Percentiles rank a stretch among this genome's conserved stretches.
Conservation (phyloP, 2,888 invertebrate species). For the Amiota mariae region DNA sequence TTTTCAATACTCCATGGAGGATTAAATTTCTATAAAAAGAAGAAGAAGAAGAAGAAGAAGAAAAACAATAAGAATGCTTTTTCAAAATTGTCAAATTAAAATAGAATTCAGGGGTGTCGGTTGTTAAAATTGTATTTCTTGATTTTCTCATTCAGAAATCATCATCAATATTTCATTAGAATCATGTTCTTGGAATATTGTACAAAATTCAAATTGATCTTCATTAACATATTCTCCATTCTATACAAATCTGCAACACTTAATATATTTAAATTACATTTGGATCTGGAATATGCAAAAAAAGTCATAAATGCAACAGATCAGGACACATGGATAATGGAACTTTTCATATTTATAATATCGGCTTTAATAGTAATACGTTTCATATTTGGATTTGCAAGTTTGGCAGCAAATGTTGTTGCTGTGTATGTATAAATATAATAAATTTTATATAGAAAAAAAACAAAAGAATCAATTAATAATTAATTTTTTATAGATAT, state of each 20-base stretch:
- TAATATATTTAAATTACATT: conserved; percentile 58
- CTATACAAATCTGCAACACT: conserved; percentile 61
- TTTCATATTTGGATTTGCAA: conserved; percentile 62
- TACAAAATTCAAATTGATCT: conserved; percentile 56
- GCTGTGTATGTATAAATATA: conserved; percentile 63
- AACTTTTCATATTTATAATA: conserved; percentile 57
- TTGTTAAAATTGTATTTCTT: no score
- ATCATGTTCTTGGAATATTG: conserved; percentile 31
- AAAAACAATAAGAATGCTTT: conserved; percentile 12
- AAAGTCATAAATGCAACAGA: conserved; percentile 42
- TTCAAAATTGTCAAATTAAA: background rate
- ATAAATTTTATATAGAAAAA: background rate
- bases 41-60: no score
- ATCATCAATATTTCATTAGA: no score
- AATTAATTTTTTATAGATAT: conserved; percentile 52
- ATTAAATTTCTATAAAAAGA: conserved; percentile 77
- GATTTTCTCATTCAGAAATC: no score
- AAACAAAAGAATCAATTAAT: no score
- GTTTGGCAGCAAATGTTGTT: conserved; percentile 64
- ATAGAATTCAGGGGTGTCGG: no score
- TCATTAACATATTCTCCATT: conserved; percentile 63
- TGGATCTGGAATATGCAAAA: conserved; percentile 57
- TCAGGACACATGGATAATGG: conserved; percentile 53
- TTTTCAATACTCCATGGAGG: conserved; percentile 82
- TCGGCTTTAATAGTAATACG: conserved; percentile 60